Evolutionary conservation across 2,888 invertebrate species (phyloP).

Genomic region (Pristionchus exspectatus): DNA sequence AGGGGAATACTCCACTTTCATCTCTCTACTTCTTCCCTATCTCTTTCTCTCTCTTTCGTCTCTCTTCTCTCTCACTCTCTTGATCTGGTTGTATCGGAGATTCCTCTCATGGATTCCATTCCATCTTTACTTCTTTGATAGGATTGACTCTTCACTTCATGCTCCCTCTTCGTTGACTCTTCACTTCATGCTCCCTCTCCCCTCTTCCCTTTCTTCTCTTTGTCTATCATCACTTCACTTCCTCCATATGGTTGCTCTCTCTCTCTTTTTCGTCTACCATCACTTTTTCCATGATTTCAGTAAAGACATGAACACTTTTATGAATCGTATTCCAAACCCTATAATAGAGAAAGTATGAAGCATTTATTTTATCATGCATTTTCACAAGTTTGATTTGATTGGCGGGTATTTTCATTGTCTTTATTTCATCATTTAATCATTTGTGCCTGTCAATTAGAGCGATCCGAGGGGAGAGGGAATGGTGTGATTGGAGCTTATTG

Average conservation of each 20-base stretch:
- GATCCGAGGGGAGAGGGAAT: not conserved
- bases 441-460: not conserved
- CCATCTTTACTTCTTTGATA: not conserved
- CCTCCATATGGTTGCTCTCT: not conserved
- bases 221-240: not conserved
- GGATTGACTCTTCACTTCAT: not conserved
- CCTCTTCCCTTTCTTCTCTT: not conserved
- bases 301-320: not conserved
- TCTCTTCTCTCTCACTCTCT: not conserved
- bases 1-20: not conserved
- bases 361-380: not conserved
- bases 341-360: not conserved
- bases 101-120: not conserved
- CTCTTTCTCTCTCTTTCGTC: not conserved
- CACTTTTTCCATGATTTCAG: not conserved
- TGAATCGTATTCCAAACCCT: not conserved
- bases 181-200: not conserved
- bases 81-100: not conserved
- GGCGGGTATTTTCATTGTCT: not conserved
- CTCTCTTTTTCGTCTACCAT: no score
- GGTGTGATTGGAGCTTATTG: slow-evolving; percentile 29
- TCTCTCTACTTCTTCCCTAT: not conserved
- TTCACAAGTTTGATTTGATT: not conserved
- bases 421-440: not conserved
- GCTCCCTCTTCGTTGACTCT: not conserved